These are phyloP conservation scores for Anoplius nigerrimus DNA, from an alignment of 2,888 invertebrate genomes.

Conservation along the genomic window DNA sequence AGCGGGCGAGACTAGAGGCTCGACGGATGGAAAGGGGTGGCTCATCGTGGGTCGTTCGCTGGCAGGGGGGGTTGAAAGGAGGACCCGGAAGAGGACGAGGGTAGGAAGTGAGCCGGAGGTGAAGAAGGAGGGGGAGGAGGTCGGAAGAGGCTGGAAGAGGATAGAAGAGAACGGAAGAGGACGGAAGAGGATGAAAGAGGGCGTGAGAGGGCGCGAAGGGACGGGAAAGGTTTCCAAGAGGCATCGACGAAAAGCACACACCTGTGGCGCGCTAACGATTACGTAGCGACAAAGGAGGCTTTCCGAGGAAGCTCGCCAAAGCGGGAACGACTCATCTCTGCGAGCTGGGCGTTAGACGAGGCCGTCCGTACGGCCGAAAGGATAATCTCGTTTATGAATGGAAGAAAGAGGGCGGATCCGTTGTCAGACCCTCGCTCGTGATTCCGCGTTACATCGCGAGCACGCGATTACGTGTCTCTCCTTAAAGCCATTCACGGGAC, in stretches of 20 bases:
- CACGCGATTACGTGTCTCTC: not conserved
- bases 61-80: not conserved
- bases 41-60: not conserved
- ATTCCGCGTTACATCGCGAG: not conserved
- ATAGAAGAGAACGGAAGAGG: not conserved
- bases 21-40: not conserved
- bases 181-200: not conserved
- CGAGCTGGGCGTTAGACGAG: not conserved
- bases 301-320: conserved; percentile 17
- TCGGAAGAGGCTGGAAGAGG: not conserved
- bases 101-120: not conserved
- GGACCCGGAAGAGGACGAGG: not conserved
- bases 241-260: conserved; percentile 57
- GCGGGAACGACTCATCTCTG: conserved; percentile 1
- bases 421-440: not conserved
- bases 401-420: not conserved
- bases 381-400: not conserved
- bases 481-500: too few relatives aligned
- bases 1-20: not conserved
- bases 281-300: conserved; percentile 36
- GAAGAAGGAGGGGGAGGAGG: not conserved
- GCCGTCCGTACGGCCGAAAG: not conserved
- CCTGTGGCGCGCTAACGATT: conserved; percentile 61
- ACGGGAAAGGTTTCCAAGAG: conserved; percentile 35
- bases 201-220: not conserved